Base-by-base conservation (phyloP, 2,797 vertebrate genomes). In the Picus viridis region DNA sequence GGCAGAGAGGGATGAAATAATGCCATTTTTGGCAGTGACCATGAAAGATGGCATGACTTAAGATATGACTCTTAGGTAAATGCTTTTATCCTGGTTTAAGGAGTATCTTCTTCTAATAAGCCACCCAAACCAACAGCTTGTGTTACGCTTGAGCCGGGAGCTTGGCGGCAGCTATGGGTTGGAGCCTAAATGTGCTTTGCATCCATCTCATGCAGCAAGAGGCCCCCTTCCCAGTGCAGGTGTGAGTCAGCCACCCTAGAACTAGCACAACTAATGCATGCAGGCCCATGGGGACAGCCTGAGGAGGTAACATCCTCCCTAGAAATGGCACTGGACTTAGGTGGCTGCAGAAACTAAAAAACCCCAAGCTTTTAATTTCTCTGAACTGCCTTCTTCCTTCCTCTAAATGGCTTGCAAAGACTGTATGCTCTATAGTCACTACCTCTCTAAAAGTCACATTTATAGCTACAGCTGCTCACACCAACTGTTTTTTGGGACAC, bases 1-100 rank as follows among this genome's bases (percentile, higher is more conserved):
- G 30, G 36, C 24, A 85, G 68, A 69, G 27, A 43, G n/a, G 77
- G n/a, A 47, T 30, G 53, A 72, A 69, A 30, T 16, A 30, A 72
- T 7, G 10, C 12, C 58, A 2, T 20, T 89, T 79, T 51, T 68
- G 73, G 36, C 15, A 88, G 69, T 22, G 76, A 6, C 30, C 34
- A 5, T 20, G 15, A 57, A 57, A 84, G 68, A 58, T 4, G 3
- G 45, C 23, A 32, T 1, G 3, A 43, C 68, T 43, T 58, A 73
- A 58, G 30, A 89, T 3, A 7, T 0, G 7, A 54, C 12, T 71
- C 56, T 57, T 47, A 43, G 0, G 0, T 14, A 56, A 83, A 81
- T 8, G 7, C n/a, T 71, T 83, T 64, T 53, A 72, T 47, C 17
- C 56, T 32, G 15, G 14, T 82, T 64, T 27, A 30, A 67, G 22